Base-by-base conservation (phyloP, 2,113 vertebrate species). In the Neolamprologus fasciatus region DNA sequence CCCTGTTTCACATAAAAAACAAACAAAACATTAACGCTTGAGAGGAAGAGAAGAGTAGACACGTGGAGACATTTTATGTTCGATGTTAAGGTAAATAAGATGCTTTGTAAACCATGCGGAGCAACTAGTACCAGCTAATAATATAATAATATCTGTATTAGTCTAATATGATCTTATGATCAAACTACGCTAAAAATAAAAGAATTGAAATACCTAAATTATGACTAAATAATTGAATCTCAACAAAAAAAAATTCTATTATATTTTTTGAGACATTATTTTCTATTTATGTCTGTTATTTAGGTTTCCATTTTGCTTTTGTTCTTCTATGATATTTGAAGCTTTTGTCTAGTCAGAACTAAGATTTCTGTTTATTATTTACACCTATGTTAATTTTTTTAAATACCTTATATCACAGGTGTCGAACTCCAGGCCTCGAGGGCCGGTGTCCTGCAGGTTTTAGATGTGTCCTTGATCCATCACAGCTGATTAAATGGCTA, bases 41-140 rank as follows among this genome's bases (percentile, higher is more conserved):
- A 33, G 6, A 5, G 58, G 1, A 5, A 35, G 57, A 61, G 28
- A 33, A 61, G 58, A 35, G 17, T 19, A 63, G 31, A 35, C 28
- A 0, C 0, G 1, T 63, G 28, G 9, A 63, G 58, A 63, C 58
- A 33, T 63, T 63, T 63, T 2, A 63, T 0, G 1, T 11, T 63
- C 0, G 9, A 33, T 11, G 58, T 63, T 63, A 33, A 33, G 16
- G 28, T 33, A 33, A 61, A 63, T 63, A 63, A 33, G 28, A 63
- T 3, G 9, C 16, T 33, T 33, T 63, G 28, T 33, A 33, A 63
- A 63, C 58, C 28, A 33, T 11, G 58, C 4, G 28, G 58, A 19
- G 1, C 58, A 33, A 33, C 58, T 63, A 63, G 28, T 63, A 63
- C 28, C 28, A 19, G 58, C 55, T 58, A 57, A 57, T 53, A 50